phyloP scores from a whole-genome alignment of 2,113 vertebrate genomes.

The Amphiprion percula region DNA sequence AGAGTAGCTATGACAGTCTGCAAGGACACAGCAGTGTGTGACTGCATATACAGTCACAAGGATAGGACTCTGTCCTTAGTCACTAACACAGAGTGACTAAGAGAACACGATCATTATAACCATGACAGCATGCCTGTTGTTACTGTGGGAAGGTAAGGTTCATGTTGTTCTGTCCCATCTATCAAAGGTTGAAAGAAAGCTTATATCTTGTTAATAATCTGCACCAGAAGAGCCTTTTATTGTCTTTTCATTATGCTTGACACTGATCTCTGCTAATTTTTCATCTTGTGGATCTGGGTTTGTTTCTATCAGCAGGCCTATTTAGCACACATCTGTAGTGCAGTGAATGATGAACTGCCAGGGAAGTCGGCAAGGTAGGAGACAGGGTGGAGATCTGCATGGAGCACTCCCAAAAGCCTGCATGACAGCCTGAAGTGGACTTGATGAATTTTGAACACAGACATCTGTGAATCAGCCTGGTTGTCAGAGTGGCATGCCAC shows the following conservation, averaged over 20 bases:
- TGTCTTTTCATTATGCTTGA: conserved; percentile 13
- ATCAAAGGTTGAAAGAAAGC: conserved; percentile 3
- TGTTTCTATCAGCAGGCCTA: conserved; percentile 66
- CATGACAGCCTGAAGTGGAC: conserved; percentile 57
- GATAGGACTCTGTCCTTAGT: conserved; percentile 15
- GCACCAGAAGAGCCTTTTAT: neutral
- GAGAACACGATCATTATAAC: neutral
- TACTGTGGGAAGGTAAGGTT: conserved; percentile 21
- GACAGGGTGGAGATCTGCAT: conserved; percentile 69
- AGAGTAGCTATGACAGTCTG: conserved; percentile 15
- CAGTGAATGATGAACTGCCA: conserved; percentile 69
- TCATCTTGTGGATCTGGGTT: conserved; percentile 64
- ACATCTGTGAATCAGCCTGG: conserved; percentile 31
- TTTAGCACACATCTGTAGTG: conserved; percentile 69
- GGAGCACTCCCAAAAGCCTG: conserved; percentile 57
- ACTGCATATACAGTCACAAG: conserved; percentile 11
- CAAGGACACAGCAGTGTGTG: conserved; percentile 24
- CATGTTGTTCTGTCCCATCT: conserved; percentile 8
- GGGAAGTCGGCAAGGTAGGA: conserved; percentile 66
- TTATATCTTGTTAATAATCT: neutral
- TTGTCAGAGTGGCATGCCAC: conserved; percentile 61
- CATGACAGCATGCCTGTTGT: conserved; percentile 10
- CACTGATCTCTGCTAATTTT: conserved; percentile 26
- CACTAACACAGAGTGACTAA: neutral
- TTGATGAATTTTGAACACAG: conserved; percentile 39